Evolutionary conservation across 2,888 invertebrate genomes (phyloP), one percentile per base, ranked within the genome.

Genomic region (Calliphora vomitoria): DNA sequence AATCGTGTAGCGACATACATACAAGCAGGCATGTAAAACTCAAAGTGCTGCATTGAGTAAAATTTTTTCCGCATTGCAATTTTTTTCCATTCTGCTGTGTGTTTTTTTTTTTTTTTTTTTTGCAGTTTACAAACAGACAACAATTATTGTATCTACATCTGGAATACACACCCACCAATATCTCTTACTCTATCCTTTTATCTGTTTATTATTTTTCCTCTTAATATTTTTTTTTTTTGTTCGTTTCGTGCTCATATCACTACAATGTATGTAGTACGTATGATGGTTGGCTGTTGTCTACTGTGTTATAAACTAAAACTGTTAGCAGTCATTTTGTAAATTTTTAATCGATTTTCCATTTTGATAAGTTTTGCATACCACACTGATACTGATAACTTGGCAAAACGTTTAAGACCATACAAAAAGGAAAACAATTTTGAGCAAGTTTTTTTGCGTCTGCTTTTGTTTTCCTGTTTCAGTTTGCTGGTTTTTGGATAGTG

Each of bases 301-400:
- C 71, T 60, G 55, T 58, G n/a, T 74, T 78, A 60, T 82, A 82
- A 82, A 76, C 75, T 64, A 35, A 76, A 83, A 76, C 62, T 83
- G 74, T 79, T 86, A 58, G 82, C 72, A 74, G 44, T 60, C 71
- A 66, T 75, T 82, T 76, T 86, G 83, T 66, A 86, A 82, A 88
- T 88, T 87, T 89, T 88, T 88, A 89, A 90, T 89, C 89, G 89
- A 89, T 89, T 90, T 90, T 88, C 83, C 88, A 90, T 89, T 88
- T 88, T 86, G 88, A 89, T 89, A 89, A 88, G 87, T 88, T 85
- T 82, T 66, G 83, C 83, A 85, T 81, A 62, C 79, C 64, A 76
- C 55, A 47, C 15, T 25, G 68, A 60, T 53, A 80, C 68, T 79
- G 82, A 84, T 85, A 83, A 82, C 68, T 80, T 80, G 78, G 79